Percentiles rank a stretch among this genome's conserved stretches.
Evolutionary conservation across 2,888 invertebrate species (phyloP).

Genomic region (Stomorhina lunata): DNA sequence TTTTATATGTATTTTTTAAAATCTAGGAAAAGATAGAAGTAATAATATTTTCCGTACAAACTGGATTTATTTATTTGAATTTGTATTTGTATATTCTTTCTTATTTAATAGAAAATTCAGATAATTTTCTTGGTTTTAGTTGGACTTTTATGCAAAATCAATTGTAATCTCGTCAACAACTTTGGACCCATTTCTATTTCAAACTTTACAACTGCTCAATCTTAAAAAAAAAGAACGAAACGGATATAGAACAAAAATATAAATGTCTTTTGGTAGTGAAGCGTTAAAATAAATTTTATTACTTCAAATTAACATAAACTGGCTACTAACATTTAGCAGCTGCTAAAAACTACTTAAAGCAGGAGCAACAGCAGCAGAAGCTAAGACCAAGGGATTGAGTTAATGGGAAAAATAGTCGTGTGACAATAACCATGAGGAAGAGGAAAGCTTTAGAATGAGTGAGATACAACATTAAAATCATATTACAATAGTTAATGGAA

Average conservation of each 20-base stretch:
- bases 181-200: no score
- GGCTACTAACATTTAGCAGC: slow-evolving; percentile 18
- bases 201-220: no score
- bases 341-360: slow-evolving; percentile 1
- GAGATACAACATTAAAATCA: slow-evolving; percentile 3
- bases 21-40: no score
- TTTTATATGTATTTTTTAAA: no score
- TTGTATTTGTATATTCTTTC: no score
- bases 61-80: no score
- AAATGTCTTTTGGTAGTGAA: slow-evolving; percentile 15
- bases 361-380: neutral
- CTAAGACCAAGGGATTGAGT: neutral
- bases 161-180: neutral
- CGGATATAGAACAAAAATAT: neutral
- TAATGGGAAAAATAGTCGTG: no score
- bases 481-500: slow-evolving; percentile 16
- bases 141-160: no score
- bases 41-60: no score
- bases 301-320: slow-evolving; percentile 56
- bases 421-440: neutral
- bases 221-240: neutral
- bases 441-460: neutral
- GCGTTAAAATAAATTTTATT: slow-evolving; percentile 60
- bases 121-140: no score
- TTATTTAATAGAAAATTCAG: no score